Evolutionary conservation across 2,888 invertebrate genomes (phyloP).

Genomic region (Leptothorax acervorum): DNA sequence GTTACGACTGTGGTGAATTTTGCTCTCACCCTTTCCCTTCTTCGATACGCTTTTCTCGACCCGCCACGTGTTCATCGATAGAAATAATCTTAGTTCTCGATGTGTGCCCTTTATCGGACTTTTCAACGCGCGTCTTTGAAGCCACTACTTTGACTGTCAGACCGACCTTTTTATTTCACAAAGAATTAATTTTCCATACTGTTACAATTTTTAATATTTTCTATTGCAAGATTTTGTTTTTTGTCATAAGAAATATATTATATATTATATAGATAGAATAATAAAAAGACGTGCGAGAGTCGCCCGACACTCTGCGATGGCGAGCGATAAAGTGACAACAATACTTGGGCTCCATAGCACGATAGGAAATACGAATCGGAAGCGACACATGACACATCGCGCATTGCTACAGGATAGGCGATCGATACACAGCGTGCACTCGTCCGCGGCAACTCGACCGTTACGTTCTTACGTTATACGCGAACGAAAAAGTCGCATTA

Average conservation of each 20-base stretch:
- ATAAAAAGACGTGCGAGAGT: background rate
- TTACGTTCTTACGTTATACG: conserved; percentile 80
- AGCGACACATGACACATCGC: conserved; percentile 55
- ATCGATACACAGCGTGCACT: conserved; percentile 79
- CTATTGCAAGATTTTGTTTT: background rate
- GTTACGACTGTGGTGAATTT: conserved; percentile 21
- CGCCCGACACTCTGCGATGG: background rate
- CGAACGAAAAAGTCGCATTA: conserved; percentile 82
- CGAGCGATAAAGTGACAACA: conserved; percentile 57
- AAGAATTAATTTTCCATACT: background rate
- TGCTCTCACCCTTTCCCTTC: conserved; percentile 7
- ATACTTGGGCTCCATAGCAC: conserved; percentile 37
- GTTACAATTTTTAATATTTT: background rate
- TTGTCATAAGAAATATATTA: background rate
- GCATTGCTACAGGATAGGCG: conserved; percentile 40
- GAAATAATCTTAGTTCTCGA: background rate
- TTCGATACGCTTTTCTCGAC: background rate
- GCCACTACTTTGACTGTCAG: background rate
- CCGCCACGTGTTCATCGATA: background rate
- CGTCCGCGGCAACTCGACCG: conserved; percentile 82
- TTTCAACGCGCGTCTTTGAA: background rate
- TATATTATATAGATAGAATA: background rate
- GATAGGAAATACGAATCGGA: conserved; percentile 66
- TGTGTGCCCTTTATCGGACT: background rate
- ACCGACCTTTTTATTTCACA: background rate